phyloP scores from a whole-genome alignment of 2,113 vertebrate species.

The Gambusia holbrooki region DNA sequence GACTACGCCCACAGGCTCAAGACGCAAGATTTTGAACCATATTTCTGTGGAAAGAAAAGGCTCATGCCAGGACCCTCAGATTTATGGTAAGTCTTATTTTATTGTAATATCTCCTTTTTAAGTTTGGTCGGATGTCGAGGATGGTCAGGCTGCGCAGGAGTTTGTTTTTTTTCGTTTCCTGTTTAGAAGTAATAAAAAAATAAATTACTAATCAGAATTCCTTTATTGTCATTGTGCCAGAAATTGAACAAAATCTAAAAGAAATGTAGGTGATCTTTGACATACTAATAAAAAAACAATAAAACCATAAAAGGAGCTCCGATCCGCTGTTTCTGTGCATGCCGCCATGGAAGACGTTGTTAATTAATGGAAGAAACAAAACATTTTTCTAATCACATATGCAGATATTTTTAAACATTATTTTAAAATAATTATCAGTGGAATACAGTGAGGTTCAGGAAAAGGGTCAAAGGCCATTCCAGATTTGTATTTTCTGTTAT shows the following conservation, averaged over 20 bases:
- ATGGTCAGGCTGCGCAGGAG: background rate
- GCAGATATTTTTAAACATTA: background rate
- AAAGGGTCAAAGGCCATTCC: background rate
- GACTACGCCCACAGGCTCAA: slow-evolving; percentile 88
- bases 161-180: too few species aligned
- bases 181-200: too few species aligned
- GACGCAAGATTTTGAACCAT: slow-evolving; percentile 85
- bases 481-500: too few species aligned
- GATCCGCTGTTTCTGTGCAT: too few species aligned
- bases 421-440: background rate
- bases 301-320: too few species aligned
- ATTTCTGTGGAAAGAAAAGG: slow-evolving; percentile 85
- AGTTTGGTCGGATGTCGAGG: background rate
- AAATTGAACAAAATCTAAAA: too few species aligned
- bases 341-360: too few species aligned
- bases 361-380: too few species aligned
- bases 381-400: background rate
- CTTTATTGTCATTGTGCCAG: too few species aligned
- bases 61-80: slow-evolving; percentile 85
- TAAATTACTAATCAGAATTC: too few species aligned
- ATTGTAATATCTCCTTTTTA: slow-evolving; percentile 30
- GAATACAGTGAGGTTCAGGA: background rate
- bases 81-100: slow-evolving; percentile 82
- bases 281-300: too few species aligned
- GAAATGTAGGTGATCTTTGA: too few species aligned